These are phyloP conservation scores for Tinea semifulvella DNA, from an alignment of 2,888 invertebrate genomes.

Conservation along the genomic window DNA sequence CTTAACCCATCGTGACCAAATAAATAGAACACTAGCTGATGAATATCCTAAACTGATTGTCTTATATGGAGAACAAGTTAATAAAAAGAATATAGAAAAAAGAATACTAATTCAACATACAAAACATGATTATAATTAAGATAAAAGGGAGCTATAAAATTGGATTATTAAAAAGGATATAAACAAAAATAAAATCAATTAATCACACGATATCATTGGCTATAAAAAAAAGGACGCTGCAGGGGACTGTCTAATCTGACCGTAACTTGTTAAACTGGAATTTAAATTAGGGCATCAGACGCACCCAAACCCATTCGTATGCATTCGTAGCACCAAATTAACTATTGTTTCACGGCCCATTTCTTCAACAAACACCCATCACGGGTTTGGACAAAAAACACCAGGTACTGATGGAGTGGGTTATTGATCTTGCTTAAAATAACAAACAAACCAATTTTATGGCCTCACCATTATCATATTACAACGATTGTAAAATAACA, in stretches of 20 bases:
- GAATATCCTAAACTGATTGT: too few relatives aligned
- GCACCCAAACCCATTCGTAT: slow-evolving; percentile 33
- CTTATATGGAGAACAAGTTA: too few relatives aligned
- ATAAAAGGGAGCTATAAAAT: not conserved
- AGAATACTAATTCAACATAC: too few relatives aligned
- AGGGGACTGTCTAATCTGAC: slow-evolving; percentile 29
- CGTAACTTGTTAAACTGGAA: slow-evolving; percentile 38
- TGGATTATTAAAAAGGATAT: slow-evolving; percentile 21
- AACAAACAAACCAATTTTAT: slow-evolving; percentile 44
- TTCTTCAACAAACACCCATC: slow-evolving; percentile 47
- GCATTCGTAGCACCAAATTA: slow-evolving; percentile 34
- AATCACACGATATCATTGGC: slow-evolving; percentile 9
- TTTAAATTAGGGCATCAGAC: slow-evolving; percentile 40
- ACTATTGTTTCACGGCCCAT: slow-evolving; percentile 56
- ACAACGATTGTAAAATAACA: slow-evolving; percentile 24
- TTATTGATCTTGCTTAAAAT: slow-evolving; percentile 49
- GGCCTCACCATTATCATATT: slow-evolving; percentile 39
- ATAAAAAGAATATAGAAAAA: too few relatives aligned
- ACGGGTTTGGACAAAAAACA: slow-evolving; percentile 51
- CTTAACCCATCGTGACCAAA: too few relatives aligned
- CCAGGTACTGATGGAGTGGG: slow-evolving; percentile 38
- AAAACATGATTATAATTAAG: not conserved
- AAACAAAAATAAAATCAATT: slow-evolving; percentile 4
- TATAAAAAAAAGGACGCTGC: not conserved
- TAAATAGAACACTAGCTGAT: too few relatives aligned